Conservation (phyloP, 2,797 vertebrate species). For the Parauchenoglanis punctatus region DNA sequence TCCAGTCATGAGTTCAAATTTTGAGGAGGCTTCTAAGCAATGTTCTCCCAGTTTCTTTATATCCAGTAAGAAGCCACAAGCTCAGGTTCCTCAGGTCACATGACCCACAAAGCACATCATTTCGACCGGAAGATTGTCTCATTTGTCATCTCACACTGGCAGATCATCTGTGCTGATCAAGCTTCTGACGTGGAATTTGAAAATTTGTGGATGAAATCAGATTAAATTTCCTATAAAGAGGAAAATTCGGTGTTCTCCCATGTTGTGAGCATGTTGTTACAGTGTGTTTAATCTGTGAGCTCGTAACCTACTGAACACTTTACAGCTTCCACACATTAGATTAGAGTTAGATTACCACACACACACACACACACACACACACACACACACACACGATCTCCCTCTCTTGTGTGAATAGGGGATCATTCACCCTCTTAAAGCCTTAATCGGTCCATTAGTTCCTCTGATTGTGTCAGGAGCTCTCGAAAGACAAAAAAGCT, state of each 20-base stretch:
- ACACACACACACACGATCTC: slow-evolving; percentile 11
- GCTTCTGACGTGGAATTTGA: not conserved
- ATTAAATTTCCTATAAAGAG: not conserved
- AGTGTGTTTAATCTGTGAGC: slow-evolving; percentile 16
- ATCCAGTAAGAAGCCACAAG: not conserved
- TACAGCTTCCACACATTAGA: slow-evolving; percentile 5
- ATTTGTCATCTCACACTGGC: not conserved
- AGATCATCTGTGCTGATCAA: not conserved
- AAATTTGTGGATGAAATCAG: not conserved
- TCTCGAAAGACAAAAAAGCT: slow-evolving; percentile 46
- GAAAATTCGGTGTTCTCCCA: not conserved
- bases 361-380: slow-evolving; percentile 23
- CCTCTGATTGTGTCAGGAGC: slow-evolving; percentile 64
- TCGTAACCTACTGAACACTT: slow-evolving; percentile 34
- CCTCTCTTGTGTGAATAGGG: slow-evolving; percentile 28
- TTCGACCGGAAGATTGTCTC: not conserved
- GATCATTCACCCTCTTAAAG: slow-evolving; percentile 61
- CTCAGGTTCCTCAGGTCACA: not conserved
- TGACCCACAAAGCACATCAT: not conserved
- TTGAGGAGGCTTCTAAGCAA: not conserved
- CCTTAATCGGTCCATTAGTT: slow-evolving; percentile 76
- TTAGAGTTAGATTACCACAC: not conserved
- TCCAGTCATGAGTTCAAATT: not conserved
- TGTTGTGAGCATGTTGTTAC: not conserved
- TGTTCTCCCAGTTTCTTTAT: not conserved